Evolutionary conservation across 1,140 invertebrate genomes (phyloP).

Genomic region (Drosophila sp.): DNA sequence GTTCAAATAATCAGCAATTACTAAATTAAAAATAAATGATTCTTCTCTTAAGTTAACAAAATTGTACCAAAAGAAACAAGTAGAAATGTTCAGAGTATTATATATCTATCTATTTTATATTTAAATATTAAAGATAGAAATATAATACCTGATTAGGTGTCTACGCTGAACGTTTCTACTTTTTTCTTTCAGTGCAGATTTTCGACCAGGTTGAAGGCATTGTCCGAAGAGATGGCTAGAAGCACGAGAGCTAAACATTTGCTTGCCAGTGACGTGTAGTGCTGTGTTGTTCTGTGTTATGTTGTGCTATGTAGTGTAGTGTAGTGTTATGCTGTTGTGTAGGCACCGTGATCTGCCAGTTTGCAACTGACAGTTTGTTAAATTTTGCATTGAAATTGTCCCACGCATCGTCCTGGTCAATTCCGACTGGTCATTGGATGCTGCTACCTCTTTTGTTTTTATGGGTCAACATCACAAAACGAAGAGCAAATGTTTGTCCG

Average conservation of each 20-base stretch:
- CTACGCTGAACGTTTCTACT: no score
- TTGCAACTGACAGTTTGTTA: constrained; percentile 54
- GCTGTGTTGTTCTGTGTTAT: constrained; percentile 18
- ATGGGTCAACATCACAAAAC: constrained; percentile 52
- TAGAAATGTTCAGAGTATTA: no score
- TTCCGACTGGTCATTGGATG: constrained; percentile 20
- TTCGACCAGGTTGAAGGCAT: background rate
- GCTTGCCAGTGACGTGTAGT: constrained; percentile 45
- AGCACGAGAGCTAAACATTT: constrained; percentile 29
- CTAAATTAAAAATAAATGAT: no score
- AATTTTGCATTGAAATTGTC: constrained; percentile 43
- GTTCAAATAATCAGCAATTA: no score
- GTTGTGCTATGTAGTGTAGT: constrained; percentile 18
- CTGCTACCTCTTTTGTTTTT: constrained; percentile 37
- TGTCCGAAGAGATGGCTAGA: background rate
- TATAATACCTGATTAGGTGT: no score
- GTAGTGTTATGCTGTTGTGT: constrained; percentile 24
- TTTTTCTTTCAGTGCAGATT: constrained; percentile 9
- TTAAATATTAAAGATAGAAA: no score
- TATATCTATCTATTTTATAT: no score
- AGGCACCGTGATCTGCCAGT: constrained; percentile 24
- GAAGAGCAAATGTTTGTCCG: constrained; percentile 33
- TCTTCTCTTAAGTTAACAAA: no score
- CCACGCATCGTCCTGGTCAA: constrained; percentile 3
- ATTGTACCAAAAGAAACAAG: no score